Evolutionary conservation across 2,797 vertebrate genomes (phyloP).

Genomic region (Pseudomugil gertrudae): DNA sequence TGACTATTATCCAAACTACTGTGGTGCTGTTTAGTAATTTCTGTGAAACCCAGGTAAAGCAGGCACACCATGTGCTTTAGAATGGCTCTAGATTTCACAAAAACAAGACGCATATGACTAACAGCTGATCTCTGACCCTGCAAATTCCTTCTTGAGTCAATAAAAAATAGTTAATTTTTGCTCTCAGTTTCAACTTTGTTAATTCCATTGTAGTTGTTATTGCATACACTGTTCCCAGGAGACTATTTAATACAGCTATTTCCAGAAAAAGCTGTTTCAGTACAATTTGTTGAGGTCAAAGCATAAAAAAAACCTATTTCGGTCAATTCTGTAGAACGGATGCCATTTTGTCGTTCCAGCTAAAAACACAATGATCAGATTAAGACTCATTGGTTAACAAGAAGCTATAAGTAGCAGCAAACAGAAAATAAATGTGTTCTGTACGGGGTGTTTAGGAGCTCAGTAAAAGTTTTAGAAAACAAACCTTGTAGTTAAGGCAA

Average conservation of each 20-base stretch:
- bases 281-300: constrained; percentile 43
- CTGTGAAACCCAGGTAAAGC: constrained; percentile 50
- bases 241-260: constrained; percentile 43
- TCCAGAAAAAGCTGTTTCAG: constrained; percentile 54
- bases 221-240: constrained; percentile 29
- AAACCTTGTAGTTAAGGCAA: constrained; percentile 65
- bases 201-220: constrained; percentile 44
- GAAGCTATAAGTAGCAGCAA: constrained; percentile 58
- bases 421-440: constrained; percentile 56
- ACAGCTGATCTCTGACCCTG: constrained; percentile 1
- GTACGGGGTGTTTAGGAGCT: constrained; percentile 13
- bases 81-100: constrained; percentile 30
- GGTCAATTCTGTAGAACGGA: constrained; percentile 37
- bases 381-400: constrained; percentile 37
- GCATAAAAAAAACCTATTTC: constrained; percentile 56
- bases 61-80: constrained; percentile 14
- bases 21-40: constrained; percentile 49
- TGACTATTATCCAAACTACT: constrained; percentile 50
- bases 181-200: constrained; percentile 16
- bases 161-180: constrained; percentile 16
- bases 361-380: constrained; percentile 50
- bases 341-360: constrained; percentile 43
- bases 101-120: constrained; percentile 32
- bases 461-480: constrained; percentile 60
- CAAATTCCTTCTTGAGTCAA: constrained; percentile 19